phyloP scores from a whole-genome alignment of 2,888 invertebrate genomes.

The Chymomyza procnemis region DNA sequence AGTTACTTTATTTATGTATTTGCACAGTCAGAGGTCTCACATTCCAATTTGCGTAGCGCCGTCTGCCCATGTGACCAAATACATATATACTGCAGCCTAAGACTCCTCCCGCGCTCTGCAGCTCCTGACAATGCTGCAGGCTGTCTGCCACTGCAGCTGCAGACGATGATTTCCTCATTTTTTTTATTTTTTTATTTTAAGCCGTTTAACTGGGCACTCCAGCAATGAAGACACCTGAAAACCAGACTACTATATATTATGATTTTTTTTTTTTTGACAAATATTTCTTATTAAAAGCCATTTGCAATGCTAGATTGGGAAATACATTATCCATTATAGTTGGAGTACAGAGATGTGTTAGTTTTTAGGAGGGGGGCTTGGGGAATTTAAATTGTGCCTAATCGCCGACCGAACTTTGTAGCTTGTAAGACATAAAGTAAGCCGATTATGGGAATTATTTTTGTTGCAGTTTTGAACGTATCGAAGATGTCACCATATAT shows the following conservation, averaged over 20 bases:
- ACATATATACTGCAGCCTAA: constrained; percentile 6
- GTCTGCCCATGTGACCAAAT: background rate
- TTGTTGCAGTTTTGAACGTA: no score
- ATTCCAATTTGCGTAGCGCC: constrained; percentile 63
- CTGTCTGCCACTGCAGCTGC: constrained; percentile 45
- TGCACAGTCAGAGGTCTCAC: constrained; percentile 64
- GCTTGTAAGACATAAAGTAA: no score
- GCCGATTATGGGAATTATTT: no score
- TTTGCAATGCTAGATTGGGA: constrained; percentile 27
- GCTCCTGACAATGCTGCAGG: constrained; percentile 10
- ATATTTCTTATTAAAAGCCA: constrained; percentile 57
- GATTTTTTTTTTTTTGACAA: constrained; percentile 51
- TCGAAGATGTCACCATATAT: no score
- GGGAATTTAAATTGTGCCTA: no score
- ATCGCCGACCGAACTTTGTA: no score
- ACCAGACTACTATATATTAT: constrained; percentile 43
- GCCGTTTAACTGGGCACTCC: constrained; percentile 21
- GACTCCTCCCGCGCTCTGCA: constrained; percentile 14
- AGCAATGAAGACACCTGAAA: constrained; percentile 52
- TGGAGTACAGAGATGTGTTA: background rate
- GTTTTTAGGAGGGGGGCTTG: no score
- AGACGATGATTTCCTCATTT: constrained; percentile 38
- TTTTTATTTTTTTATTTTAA: background rate
- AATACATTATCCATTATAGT: constrained; percentile 19
- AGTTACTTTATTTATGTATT: background rate